Evolutionary conservation across 2,888 invertebrate genomes (phyloP).

Genomic region (Drosophila nr. perissopoda): DNA sequence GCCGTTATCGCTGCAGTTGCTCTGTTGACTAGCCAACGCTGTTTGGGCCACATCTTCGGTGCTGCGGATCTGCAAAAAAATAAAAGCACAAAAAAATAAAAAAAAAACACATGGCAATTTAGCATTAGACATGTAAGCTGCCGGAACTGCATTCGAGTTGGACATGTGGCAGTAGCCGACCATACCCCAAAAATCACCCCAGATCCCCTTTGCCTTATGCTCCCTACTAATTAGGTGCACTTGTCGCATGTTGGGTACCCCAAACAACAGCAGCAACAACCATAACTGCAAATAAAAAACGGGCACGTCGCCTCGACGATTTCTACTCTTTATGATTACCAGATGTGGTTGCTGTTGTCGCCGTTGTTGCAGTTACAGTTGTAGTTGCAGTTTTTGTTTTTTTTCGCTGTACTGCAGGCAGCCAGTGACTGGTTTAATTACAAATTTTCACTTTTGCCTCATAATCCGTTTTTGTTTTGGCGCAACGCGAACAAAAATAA

Average conservation of each 20-base stretch:
- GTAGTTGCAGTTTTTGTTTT: slow-evolving; percentile 49
- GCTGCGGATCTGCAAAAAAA: slow-evolving; percentile 53
- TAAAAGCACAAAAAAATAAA: not conserved
- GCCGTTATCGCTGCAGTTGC: slow-evolving; percentile 60
- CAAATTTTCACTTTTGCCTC: slow-evolving; percentile 83
- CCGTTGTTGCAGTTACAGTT: slow-evolving; percentile 47
- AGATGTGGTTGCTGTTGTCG: slow-evolving; percentile 38
- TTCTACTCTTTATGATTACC: slow-evolving; percentile 68
- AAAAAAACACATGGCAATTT: slow-evolving; percentile 47
- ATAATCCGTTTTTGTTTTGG: slow-evolving; percentile 67
- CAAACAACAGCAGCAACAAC: slow-evolving; percentile 26
- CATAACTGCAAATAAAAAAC: slow-evolving; percentile 43
- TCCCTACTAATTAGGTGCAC: slow-evolving; percentile 78
- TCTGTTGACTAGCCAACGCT: slow-evolving; percentile 78
- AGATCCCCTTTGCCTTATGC: slow-evolving; percentile 10
- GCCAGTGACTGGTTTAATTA: slow-evolving; percentile 83
- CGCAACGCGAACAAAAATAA: slow-evolving; percentile 43
- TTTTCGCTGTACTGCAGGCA: slow-evolving; percentile 47
- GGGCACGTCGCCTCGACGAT: slow-evolving; percentile 58
- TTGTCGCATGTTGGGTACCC: slow-evolving; percentile 65
- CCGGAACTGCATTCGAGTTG: slow-evolving; percentile 60
- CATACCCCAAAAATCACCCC: not conserved
- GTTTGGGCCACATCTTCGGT: slow-evolving; percentile 72
- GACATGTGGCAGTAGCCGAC: slow-evolving; percentile 17
- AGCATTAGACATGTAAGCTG: slow-evolving; percentile 71